Evolutionary conservation across 2,888 invertebrate species (phyloP).

Genomic region (Aspidiotus destructor): DNA sequence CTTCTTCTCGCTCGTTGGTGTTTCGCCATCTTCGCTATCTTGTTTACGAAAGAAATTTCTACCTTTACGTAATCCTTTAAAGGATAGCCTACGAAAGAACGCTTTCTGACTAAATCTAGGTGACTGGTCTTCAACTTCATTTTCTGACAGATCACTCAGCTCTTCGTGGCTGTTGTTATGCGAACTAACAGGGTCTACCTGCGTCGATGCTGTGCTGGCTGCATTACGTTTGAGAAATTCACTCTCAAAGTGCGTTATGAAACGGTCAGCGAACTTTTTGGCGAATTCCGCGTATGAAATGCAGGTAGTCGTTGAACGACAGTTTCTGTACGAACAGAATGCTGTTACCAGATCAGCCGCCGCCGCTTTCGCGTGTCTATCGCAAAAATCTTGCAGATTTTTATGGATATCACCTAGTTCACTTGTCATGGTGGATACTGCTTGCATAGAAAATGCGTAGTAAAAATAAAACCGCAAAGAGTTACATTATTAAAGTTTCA

Average conservation of each 20-base stretch:
- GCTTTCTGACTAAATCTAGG: conserved; percentile 27
- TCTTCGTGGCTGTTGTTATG: conserved; percentile 29
- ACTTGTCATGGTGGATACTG: conserved; percentile 20
- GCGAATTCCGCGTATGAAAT: conserved; percentile 28
- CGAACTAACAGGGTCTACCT: not conserved
- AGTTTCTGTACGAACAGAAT: conserved; percentile 30
- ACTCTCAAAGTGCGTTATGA: conserved; percentile 27
- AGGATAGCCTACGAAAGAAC: conserved; percentile 75
- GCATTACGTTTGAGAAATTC: conserved; percentile 31
- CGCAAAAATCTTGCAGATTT: conserved; percentile 32
- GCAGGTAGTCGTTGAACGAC: conserved; percentile 22
- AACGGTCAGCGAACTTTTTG: conserved; percentile 29
- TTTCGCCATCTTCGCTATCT: conserved; percentile 74
- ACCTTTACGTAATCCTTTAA: conserved; percentile 73
- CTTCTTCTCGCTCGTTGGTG: conserved; percentile 43
- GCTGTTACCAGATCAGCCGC: conserved; percentile 30
- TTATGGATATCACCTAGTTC: conserved; percentile 27
- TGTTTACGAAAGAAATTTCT: conserved; percentile 82
- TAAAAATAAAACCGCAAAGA: not conserved
- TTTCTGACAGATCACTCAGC: conserved; percentile 31
- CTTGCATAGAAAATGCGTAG: not conserved
- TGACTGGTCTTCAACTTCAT: conserved; percentile 25
- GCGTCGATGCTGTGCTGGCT: not conserved
- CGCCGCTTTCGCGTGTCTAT: conserved; percentile 32
- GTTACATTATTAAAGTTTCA: not conserved